Percentiles rank a stretch among this genome's conserved stretches.
Evolutionary conservation across 2,888 invertebrate species (phyloP).

Genomic region (Tachystola acroxantha): DNA sequence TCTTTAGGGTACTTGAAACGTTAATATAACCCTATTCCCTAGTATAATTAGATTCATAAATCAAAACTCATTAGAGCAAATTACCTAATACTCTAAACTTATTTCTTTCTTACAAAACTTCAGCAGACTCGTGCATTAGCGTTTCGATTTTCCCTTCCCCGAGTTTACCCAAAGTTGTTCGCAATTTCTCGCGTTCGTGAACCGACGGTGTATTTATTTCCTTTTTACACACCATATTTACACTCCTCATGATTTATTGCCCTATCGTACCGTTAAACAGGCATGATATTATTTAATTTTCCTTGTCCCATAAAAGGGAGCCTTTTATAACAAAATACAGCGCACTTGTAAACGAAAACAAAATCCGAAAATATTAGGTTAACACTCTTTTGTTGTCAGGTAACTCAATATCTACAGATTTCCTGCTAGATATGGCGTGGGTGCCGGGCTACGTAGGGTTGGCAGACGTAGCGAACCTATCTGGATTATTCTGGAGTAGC

Average conservation of each 20-base stretch:
- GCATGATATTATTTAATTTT: slow-evolving; percentile 11
- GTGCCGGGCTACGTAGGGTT: neutral
- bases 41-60: too few species aligned
- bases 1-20: too few species aligned
- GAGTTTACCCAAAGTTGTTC: neutral
- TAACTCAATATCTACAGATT: slow-evolving; percentile 7
- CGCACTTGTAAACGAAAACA: slow-evolving; percentile 1
- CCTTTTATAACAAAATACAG: neutral
- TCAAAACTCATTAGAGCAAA: too few species aligned
- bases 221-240: slow-evolving; percentile 6
- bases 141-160: too few species aligned
- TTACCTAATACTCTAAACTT: too few species aligned
- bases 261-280: slow-evolving; percentile 6
- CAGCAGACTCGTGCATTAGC: slow-evolving; percentile 2
- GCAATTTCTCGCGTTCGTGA: slow-evolving; percentile 2
- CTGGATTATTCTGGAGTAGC: too few species aligned
- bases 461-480: too few species aligned
- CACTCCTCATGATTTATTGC: slow-evolving; percentile 9
- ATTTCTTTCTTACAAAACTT: neutral
- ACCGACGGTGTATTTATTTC: slow-evolving; percentile 4
- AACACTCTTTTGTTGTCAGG: slow-evolving; percentile 7
- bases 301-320: slow-evolving; percentile 2
- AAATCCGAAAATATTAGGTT: slow-evolving; percentile 6
- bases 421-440: neutral
- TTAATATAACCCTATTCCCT: too few species aligned